These are phyloP conservation scores for Sebastiscus albofasciatus DNA, from an alignment of 2,797 vertebrate species.

Conservation along the genomic window DNA sequence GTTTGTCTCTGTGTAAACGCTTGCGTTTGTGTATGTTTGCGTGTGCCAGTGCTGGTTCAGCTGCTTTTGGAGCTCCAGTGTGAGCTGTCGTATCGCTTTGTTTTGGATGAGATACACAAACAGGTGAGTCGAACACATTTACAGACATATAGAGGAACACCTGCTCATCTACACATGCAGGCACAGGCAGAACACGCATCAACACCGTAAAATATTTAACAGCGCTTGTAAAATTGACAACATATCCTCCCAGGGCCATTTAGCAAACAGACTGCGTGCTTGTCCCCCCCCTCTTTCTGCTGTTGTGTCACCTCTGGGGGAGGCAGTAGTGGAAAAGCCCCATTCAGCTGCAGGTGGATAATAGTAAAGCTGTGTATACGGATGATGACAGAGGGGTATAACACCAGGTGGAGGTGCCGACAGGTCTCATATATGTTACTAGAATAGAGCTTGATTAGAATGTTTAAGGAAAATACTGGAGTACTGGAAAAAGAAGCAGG, in stretches of 20 bases:
- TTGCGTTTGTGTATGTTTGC: conserved; percentile 20
- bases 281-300: conserved; percentile 11
- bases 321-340: conserved; percentile 38
- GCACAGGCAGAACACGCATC: not conserved
- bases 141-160: conserved; percentile 16
- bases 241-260: conserved; percentile 44
- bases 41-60: conserved; percentile 87
- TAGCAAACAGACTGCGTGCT: conserved; percentile 49
- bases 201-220: conserved; percentile 38
- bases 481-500: not conserved
- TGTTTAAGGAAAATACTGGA: not conserved
- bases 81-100: conserved; percentile 79
- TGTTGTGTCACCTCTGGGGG: conserved; percentile 48
- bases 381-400: conserved; percentile 43
- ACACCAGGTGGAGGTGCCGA: conserved; percentile 19
- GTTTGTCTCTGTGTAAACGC: conserved; percentile 10
- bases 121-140: conserved; percentile 83
- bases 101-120: conserved; percentile 88
- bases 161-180: conserved; percentile 11
- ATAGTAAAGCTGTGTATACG: conserved; percentile 29
- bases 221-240: conserved; percentile 23
- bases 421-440: conserved; percentile 31
- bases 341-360: conserved; percentile 50
- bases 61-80: conserved; percentile 87
- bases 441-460: conserved; percentile 45